Percentiles rank a stretch among this genome's conserved stretches.
These are phyloP conservation scores for Epinotia ramella DNA, from an alignment of 2,888 invertebrate genomes.

Conservation along the genomic window DNA sequence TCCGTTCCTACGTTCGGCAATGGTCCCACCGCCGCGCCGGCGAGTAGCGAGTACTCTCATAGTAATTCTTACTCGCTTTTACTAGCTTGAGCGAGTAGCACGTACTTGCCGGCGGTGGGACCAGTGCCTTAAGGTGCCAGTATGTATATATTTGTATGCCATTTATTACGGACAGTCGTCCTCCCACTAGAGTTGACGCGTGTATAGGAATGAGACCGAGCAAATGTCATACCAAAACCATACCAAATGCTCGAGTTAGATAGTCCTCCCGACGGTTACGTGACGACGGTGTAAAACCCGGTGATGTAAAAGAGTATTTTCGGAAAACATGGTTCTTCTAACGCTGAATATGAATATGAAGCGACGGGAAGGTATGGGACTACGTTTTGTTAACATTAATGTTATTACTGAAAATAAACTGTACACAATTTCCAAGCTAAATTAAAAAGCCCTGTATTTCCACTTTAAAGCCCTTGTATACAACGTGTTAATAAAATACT, in stretches of 20 bases:
- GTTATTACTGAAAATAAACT: constrained; percentile 14
- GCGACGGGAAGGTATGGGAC: background rate
- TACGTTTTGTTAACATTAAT: background rate
- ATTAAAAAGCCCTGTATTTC: constrained; percentile 4
- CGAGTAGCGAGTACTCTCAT: no score
- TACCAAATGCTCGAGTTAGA: background rate
- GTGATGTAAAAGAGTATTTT: background rate
- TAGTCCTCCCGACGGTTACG: constrained; percentile 2
- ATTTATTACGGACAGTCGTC: background rate
- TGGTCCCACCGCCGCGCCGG: no score
- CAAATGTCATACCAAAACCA: background rate
- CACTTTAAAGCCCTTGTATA: constrained; percentile 30
- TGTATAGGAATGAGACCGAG: background rate
- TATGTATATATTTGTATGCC: background rate
- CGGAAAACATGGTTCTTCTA: background rate
- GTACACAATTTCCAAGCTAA: background rate
- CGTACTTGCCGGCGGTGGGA: no score
- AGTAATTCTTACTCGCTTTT: no score
- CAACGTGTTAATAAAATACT: no score
- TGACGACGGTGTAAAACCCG: background rate
- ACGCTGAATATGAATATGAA: background rate
- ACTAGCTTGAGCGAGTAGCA: no score
- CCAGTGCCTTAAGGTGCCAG: no score
- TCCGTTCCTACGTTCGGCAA: no score
- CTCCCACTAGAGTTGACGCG: background rate